Evolutionary conservation across 2,113 vertebrate genomes (phyloP), one percentile per base, ranked within the genome.

Genomic region (Cephalopholis sonnerati): DNA sequence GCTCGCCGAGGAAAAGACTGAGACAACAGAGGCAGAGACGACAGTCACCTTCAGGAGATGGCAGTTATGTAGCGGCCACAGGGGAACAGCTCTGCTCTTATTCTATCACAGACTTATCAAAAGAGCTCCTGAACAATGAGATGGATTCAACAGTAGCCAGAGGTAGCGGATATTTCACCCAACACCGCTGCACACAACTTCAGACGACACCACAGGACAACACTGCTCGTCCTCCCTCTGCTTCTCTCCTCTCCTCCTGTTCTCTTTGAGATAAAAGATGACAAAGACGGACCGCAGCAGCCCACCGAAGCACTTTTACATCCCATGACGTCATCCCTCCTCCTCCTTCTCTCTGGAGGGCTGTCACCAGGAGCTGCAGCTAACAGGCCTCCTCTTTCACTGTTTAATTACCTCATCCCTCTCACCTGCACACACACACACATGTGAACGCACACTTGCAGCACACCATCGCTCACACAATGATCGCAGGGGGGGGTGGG

Each of bases 301-400:
- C 58, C 51, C 50, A 6, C 55, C 25, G 10, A 76, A 77, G 73
- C 74, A 73, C 44, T 74, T 89, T 50, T 44, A 29, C 78, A 83
- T 83, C 63, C 58, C 10, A 85, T 93, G 90, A 93, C 27, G 77
- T 93, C 91, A 92, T 74, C 65, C 55, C 27, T 13, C 55, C 69
- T 41, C 68, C 57, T 59, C 7, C 68, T 70, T 57, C 74, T 85
- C 87, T 62, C 79, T 27, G 65, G 75, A 82, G 75, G 22, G 20
- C 53, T 20, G 75, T 87, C 82, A 82, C 83, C 82, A 87, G 87
- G 69, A 84, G 81, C 80, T 77, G 51, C 86, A 81, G 27, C 81
- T 51, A 75, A 64, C 65, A 70, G 39, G 29, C 79, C 70, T 66
- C 70, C 66, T 70, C 55, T 70, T 65, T 81, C 66, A 67, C 24